Evolutionary conservation across 2,888 invertebrate genomes (phyloP), one percentile per base, ranked within the genome.

Genomic region (Ichneumon xanthorius): DNA sequence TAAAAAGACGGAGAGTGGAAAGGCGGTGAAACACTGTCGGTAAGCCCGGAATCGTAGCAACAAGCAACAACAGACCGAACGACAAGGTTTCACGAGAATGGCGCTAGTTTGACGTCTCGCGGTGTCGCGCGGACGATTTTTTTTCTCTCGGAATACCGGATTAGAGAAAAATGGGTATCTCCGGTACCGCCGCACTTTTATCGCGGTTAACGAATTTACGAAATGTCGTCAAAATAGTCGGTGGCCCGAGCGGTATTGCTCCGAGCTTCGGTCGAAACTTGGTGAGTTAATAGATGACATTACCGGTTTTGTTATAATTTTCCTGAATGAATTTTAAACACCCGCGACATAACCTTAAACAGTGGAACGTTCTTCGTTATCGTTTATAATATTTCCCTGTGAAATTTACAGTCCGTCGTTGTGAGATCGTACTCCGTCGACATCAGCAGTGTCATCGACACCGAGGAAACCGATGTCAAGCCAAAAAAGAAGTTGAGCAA

Each of bases 401-500:
- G 19, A 14, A 6, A 53, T 85, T 72, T 77, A 2, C 68, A 86
- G 88, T 72, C 53, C 14, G 40, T 84, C 30, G 61, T 67, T 22
- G 37, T 84, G 58, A 84, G 84, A 61, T 68, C 80, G 7, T 80
- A 77, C 16, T 22, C 77, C 19, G 71, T 72, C 30, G 80, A 86
- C 30, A 67, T 82, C 37, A 73, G 82, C 58, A 9, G 68, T 33
- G 55, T 86, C 26, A 61, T 87, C 16, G 77, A 63, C 11, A 48
- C 55, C 0, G 75, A 65, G 9, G 87, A 86, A n/a, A 78, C 68
- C 33, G 53, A 67, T 1, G 55, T 33, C 7, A 76, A 87, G 76
- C 19, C 82, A 1, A 55, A 53, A 22, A 95, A 96, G 90, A 96
- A 95, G 91, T 95, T 97, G 4, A 98, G 97, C 93, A 97, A 97